Evolutionary conservation across 2,797 vertebrate genomes (phyloP).

Genomic region (Ptychadena robeensis): DNA sequence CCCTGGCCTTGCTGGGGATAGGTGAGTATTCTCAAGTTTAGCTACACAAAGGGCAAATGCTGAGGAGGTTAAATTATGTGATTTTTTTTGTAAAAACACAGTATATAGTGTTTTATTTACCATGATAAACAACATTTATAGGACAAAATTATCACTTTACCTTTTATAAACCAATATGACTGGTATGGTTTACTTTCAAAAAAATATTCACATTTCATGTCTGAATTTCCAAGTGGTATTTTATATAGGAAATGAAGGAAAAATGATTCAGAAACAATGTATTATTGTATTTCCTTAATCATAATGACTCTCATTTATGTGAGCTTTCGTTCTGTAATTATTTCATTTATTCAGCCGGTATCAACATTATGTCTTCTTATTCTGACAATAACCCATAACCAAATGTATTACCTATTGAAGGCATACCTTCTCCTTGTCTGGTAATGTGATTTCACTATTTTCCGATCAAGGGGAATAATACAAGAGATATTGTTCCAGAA

Average conservation of each 20-base stretch:
- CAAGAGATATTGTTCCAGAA: conserved; percentile 36
- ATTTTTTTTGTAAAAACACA: too few species aligned
- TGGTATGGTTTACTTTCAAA: background rate
- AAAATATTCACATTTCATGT: background rate
- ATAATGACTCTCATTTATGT: conserved; percentile 5
- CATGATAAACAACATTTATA: background rate
- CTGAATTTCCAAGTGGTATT: background rate
- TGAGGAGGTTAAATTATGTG: too few species aligned
- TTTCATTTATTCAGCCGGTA: conserved; percentile 10
- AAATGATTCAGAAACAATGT: background rate
- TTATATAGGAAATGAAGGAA: background rate
- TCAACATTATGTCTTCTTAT: conserved; percentile 20
- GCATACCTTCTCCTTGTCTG: conserved; percentile 18
- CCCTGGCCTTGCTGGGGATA: too few species aligned
- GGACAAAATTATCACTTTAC: background rate
- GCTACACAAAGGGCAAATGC: too few species aligned
- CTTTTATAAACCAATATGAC: background rate
- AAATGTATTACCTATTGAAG: conserved; percentile 13
- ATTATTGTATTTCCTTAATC: conserved; percentile 29
- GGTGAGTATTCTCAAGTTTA: too few species aligned
- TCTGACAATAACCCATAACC: conserved; percentile 6
- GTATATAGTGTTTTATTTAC: background rate
- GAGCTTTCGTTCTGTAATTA: conserved; percentile 12
- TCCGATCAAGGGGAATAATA: conserved; percentile 46
- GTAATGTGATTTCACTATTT: conserved; percentile 22